Conservation (phyloP, 2,797 vertebrate species). For the Toxotes lorentzi region DNA sequence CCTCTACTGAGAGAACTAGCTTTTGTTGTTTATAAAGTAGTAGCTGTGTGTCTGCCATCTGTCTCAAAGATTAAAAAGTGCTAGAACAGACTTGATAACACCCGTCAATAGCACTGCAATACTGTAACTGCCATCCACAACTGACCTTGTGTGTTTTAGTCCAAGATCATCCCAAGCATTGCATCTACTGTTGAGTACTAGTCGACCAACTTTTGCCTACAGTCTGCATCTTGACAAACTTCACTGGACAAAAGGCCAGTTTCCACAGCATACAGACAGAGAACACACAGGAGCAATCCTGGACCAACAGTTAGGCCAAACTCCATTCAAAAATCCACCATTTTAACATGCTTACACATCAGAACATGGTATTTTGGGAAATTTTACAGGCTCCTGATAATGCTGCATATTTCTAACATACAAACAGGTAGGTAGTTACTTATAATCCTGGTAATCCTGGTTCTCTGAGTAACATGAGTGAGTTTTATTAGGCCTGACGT, state of each 20-base stretch:
- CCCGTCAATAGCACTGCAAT: slow-evolving; percentile 6
- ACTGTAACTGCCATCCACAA: neutral
- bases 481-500: neutral
- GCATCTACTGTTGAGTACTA: slow-evolving; percentile 7
- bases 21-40: slow-evolving; percentile 17
- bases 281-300: neutral
- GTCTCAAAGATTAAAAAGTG: slow-evolving; percentile 62
- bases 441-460: neutral
- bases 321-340: slow-evolving; percentile 45
- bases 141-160: slow-evolving; percentile 31
- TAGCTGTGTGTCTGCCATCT: slow-evolving; percentile 39
- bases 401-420: neutral
- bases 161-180: neutral
- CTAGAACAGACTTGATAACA: slow-evolving; percentile 47
- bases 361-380: neutral
- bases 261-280: neutral
- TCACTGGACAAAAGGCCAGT: slow-evolving; percentile 1
- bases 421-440: neutral
- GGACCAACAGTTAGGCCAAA: slow-evolving; percentile 26
- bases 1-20: slow-evolving; percentile 8
- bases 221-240: slow-evolving; percentile 17
- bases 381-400: slow-evolving; percentile 5
- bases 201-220: neutral
- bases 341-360: neutral
- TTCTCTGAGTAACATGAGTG: neutral